Percentiles rank a stretch among this genome's conserved stretches.
These are phyloP conservation scores for Heliconius eleuchia DNA, from an alignment of 1,140 invertebrate species.

Conservation along the genomic window DNA sequence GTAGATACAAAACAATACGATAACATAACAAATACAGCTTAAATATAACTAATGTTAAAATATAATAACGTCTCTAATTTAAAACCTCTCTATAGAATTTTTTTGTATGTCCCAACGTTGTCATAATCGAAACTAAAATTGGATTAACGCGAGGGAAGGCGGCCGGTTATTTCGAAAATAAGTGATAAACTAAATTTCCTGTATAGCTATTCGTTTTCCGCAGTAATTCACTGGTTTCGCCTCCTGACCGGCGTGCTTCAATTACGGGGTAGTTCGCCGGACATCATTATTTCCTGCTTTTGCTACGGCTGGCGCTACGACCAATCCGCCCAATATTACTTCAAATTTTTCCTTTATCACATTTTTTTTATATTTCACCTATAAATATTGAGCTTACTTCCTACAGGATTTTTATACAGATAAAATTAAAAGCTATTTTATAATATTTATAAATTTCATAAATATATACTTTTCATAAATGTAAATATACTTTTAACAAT, in stretches of 20 bases:
- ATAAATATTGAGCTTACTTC: too few relatives aligned
- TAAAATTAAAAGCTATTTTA: too few relatives aligned
- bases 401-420: too few relatives aligned
- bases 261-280: slow-evolving; percentile 54
- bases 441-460: too few relatives aligned
- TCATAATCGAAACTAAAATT: neutral
- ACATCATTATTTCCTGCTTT: slow-evolving; percentile 67
- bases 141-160: neutral
- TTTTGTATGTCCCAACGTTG: neutral
- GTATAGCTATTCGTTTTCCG: slow-evolving; percentile 57
- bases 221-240: slow-evolving; percentile 55
- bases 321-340: slow-evolving; percentile 20
- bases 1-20: slow-evolving; percentile 61
- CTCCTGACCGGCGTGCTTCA: slow-evolving; percentile 56
- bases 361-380: neutral
- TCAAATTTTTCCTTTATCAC: slow-evolving; percentile 17
- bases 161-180: slow-evolving; percentile 43
- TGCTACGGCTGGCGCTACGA: slow-evolving; percentile 19
- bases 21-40: neutral
- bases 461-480: too few relatives aligned
- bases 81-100: neutral
- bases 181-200: slow-evolving; percentile 54
- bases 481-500: too few relatives aligned
- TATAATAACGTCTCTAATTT: neutral
- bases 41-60: neutral